Evolutionary conservation across 2,888 invertebrate species (phyloP).

Genomic region (Anagyrus pseudococci): DNA sequence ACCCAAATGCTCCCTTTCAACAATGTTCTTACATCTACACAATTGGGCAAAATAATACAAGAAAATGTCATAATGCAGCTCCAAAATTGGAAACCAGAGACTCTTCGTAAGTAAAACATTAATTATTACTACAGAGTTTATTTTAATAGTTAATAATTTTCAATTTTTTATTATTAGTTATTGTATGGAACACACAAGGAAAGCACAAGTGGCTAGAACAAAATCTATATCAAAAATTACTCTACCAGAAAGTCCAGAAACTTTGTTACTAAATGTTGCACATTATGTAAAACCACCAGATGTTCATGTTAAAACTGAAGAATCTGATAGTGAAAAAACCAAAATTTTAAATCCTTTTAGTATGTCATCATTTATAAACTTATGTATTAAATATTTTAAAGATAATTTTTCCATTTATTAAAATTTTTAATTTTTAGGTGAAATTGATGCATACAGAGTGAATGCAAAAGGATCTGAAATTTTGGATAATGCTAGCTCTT

Average conservation of each 20-base stretch:
- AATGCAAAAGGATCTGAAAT: slow-evolving; percentile 67
- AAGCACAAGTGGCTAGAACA: slow-evolving; percentile 70
- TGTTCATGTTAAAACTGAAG: slow-evolving; percentile 59
- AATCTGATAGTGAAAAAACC: slow-evolving; percentile 63
- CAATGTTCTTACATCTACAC: slow-evolving; percentile 77
- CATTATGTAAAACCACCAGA: slow-evolving; percentile 66
- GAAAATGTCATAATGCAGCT: slow-evolving; percentile 80
- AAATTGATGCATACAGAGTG: slow-evolving; percentile 65
- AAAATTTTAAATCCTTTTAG: slow-evolving; percentile 69
- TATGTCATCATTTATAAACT: slow-evolving; percentile 53
- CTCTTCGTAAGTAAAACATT: slow-evolving; percentile 64
- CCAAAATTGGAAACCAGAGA: slow-evolving; percentile 77
- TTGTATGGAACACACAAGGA: slow-evolving; percentile 75
- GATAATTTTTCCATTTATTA: background rate
- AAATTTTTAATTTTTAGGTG: slow-evolving; percentile 57
- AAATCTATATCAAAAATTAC: slow-evolving; percentile 69
- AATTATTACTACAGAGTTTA: no score
- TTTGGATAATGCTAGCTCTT: slow-evolving; percentile 75
- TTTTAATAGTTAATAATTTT: background rate
- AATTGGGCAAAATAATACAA: slow-evolving; percentile 65
- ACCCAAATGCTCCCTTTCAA: slow-evolving; percentile 82
- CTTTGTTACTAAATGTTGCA: slow-evolving; percentile 69
- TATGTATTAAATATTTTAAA: slow-evolving; percentile 1
- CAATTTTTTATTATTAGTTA: slow-evolving; percentile 60
- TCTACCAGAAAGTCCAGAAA: slow-evolving; percentile 73